These are phyloP conservation scores for Stylophora pistillata DNA, from an alignment of 64 coral and sea anemone genomes.

Conservation along the genomic window DNA sequence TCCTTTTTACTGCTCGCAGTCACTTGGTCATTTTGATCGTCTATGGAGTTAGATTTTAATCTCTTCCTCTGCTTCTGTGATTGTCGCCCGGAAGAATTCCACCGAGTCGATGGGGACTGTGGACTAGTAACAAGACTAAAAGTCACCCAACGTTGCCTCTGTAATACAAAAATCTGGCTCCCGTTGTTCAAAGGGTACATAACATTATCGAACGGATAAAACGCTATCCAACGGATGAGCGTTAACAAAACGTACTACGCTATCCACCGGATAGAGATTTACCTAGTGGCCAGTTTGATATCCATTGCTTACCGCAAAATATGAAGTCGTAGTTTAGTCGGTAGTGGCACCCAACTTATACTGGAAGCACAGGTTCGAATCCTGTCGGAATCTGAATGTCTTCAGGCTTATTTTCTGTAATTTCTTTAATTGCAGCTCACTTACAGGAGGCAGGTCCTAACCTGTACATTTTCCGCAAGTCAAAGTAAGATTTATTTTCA, in stretches of 20 bases:
- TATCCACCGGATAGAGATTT: too few relatives aligned
- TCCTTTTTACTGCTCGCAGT: not conserved
- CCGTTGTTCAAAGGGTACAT: too few relatives aligned
- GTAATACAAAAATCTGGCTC: not conserved
- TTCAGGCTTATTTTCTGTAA: not conserved
- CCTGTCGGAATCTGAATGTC: not conserved
- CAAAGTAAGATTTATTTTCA: too few relatives aligned
- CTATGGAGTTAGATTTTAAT: slow-evolving; percentile 3
- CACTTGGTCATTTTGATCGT: not conserved
- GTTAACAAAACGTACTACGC: too few relatives aligned
- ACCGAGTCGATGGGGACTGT: not conserved
- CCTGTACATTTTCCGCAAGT: too few relatives aligned
- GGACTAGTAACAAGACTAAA: not conserved
- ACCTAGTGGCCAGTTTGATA: not conserved
- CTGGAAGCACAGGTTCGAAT: too few relatives aligned
- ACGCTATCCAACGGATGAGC: too few relatives aligned
- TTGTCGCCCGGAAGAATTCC: slow-evolving; percentile 1
- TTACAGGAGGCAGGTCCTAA: too few relatives aligned
- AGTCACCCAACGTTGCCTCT: not conserved
- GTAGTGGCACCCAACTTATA: too few relatives aligned
- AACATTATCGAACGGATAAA: too few relatives aligned
- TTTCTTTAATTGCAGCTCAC: too few relatives aligned
- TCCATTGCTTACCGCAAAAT: not conserved
- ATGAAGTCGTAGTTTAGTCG: not conserved
- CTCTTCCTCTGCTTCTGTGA: slow-evolving; percentile 46